Evolutionary conservation across 2,113 vertebrate genomes (phyloP), one percentile per base, ranked within the genome.

Genomic region (Cephalopholis sonnerati): DNA sequence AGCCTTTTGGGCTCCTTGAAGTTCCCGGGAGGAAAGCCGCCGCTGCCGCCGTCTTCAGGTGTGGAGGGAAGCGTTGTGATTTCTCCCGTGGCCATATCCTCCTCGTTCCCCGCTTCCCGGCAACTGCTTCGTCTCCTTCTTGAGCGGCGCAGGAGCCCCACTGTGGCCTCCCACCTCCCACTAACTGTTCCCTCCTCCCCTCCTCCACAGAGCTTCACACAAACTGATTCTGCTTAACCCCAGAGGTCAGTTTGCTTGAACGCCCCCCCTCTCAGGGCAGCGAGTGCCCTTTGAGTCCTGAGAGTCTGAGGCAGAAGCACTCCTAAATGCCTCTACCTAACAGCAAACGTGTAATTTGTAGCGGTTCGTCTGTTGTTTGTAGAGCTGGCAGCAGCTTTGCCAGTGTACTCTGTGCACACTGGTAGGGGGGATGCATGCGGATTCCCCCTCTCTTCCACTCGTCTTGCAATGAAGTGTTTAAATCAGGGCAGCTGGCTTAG

Each of bases 1-100:
- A 99, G 95, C 66, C 97, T 91, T 79, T 99, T 99, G 82, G 98
- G 98, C 13, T 99, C 98, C 93, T 96, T 99, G 91, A 97, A 99
- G 93, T 92, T 95, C 7, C 97, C 97, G 0, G 97, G 95, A 1
- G 97, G 93, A 59, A 98, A 98, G 55, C 96, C 93, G 51, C 93
- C 82, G 65, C 95, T 89, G 74, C 94, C 93, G 41, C 96, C 93
- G 88, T 96, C 97, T 75, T 97, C 97, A 76, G 97, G 90, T 74
- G 95, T 90, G 46, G 95, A 77, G 53, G 97, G 96, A 81, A 98
- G 95, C 24, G 97, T 98, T 83, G 97, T 96, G 95, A 98, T 96
- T 66, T 93, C 95, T 89, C 96, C 96, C 11, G 96, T 96, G 80
- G 96, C 96, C 96, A 96, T 96, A 92, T 92, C 93, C 91, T 91